A percentile compares a stretch with the other conserved stretches of the same genome.
phyloP scores from a whole-genome alignment of 2,888 invertebrate species.

The Seladonia tumulorum region DNA sequence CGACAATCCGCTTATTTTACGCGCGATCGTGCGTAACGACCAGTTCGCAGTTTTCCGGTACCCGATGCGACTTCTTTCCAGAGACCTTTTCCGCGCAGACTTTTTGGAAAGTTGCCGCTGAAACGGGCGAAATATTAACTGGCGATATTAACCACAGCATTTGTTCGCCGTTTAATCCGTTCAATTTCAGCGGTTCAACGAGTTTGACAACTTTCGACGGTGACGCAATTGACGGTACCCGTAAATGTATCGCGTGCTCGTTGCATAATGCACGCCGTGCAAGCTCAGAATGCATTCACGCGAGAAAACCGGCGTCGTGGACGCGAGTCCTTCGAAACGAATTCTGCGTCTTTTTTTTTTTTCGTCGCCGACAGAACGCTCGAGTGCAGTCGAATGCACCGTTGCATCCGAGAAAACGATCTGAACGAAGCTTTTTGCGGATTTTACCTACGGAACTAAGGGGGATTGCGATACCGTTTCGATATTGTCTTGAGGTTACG shows the following conservation, averaged over 20 bases:
- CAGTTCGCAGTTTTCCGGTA: slow-evolving; percentile 11
- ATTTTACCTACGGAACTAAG: not conserved
- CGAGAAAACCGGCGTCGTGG: slow-evolving; percentile 21
- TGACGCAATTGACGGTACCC: slow-evolving; percentile 51
- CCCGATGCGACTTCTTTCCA: not conserved
- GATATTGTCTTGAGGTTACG: not conserved
- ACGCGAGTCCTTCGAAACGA: slow-evolving; percentile 1
- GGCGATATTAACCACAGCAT: slow-evolving; percentile 23
- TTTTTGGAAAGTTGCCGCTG: not conserved
- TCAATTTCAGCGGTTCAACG: slow-evolving; percentile 58
- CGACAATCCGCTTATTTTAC: slow-evolving; percentile 2
- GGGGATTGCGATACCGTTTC: not conserved
- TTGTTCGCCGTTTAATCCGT: slow-evolving; percentile 45
- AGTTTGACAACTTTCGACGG: slow-evolving; percentile 62
- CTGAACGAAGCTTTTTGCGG: not conserved
- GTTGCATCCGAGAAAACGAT: not conserved
- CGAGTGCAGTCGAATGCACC: not conserved
- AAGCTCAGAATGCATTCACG: slow-evolving; percentile 44
- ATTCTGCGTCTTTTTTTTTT: not conserved
- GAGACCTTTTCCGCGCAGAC: not conserved
- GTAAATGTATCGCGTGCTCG: slow-evolving; percentile 49
- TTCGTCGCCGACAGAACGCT: not conserved
- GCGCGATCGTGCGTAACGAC: slow-evolving; percentile 3
- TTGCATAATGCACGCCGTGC: slow-evolving; percentile 50
- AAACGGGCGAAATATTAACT: not conserved